Percentiles rank a stretch among this genome's conserved stretches.
phyloP scores from a whole-genome alignment of 2,113 vertebrate species.

The Uropsilus gracilis region DNA sequence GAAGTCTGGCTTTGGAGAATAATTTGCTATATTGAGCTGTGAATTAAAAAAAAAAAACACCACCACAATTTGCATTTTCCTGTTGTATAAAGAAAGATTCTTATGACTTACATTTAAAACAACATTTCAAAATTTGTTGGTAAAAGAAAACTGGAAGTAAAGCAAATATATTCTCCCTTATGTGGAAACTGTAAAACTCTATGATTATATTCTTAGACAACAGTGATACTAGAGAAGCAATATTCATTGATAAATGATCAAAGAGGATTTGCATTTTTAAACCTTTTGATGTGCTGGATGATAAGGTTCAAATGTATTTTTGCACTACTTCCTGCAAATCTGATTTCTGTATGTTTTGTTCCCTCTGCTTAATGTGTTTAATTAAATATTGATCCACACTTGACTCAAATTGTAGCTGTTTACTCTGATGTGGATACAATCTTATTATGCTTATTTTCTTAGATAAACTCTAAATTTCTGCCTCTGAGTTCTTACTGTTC shows the following conservation, averaged over 20 bases:
- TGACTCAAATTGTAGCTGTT: constrained; percentile 21
- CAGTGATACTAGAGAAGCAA: not conserved
- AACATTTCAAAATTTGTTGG: constrained; percentile 6
- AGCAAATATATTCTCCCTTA: not conserved
- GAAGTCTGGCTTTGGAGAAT: not conserved
- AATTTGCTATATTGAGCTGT: not conserved
- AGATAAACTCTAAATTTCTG: constrained; percentile 32
- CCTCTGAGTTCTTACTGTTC: not conserved
- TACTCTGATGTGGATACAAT: not conserved
- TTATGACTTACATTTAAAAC: not conserved
- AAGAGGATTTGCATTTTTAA: constrained; percentile 39
- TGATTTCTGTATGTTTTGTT: constrained; percentile 13
- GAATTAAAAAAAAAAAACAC: not conserved
- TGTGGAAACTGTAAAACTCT: not conserved
- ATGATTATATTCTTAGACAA: constrained; percentile 24
- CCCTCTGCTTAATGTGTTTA: constrained; percentile 12
- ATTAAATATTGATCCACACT: constrained; percentile 60
- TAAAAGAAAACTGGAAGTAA: constrained; percentile 1
- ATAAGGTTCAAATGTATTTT: constrained; percentile 40
- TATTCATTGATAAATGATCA: constrained; percentile 28
- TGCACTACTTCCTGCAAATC: constrained; percentile 19
- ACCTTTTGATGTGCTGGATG: not conserved
- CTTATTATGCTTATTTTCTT: not conserved
- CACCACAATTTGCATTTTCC: not conserved
- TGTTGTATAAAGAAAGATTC: not conserved